Base-by-base conservation (phyloP, 2,113 vertebrate genomes). In the Athene cunicularia region DNA sequence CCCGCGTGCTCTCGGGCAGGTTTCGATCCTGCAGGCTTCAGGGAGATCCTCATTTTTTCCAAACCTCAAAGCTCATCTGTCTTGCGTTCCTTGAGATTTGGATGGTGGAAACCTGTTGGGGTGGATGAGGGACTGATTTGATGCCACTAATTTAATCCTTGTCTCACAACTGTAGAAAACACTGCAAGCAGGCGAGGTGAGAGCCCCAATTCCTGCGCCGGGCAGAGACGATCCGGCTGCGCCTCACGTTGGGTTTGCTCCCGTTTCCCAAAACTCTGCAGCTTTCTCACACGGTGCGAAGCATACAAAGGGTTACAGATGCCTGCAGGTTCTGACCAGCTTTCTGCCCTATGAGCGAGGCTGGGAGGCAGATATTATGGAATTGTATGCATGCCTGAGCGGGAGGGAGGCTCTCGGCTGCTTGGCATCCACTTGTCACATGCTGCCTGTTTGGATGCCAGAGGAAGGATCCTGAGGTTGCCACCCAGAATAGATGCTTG, bases 301-400 rank as follows among this genome's bases (percentile, higher is more conserved):
- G 70, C 35, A 2, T 4, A 1, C 16, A 10, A 67, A 89, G 64
- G 33, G 66, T 70, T 89, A 93, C 80, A 60, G 92, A 67, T 55
- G 45, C 55, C 59, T 32, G 47, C 39, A 16, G 72, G 90, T 81
- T 84, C 63, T 75, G 52, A 11, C 28, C 80, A 37, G 70, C 79
- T 90, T 68, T 83, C 63, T 7, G 79, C 49, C 72, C 74, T 24
- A 5, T 2, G 19, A 77, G 60, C 20, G 1, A 70, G 72, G 82
- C 83, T n/a, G 77, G 55, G 70, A 91, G 92, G 87, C 94, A 84
- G 90, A 93, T 88, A 67, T 92, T 92, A 43, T 75, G 85, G 94
- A 91, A 97, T 96, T 86, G 94, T 92, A 83, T 93, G 94, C 90
- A 96, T 96, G 81, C 87, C 88, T 92, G 94, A 79, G 96, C 70